Evolutionary conservation across 1,140 invertebrate genomes (phyloP).

Genomic region (Lepeophtheirus salmonis): DNA sequence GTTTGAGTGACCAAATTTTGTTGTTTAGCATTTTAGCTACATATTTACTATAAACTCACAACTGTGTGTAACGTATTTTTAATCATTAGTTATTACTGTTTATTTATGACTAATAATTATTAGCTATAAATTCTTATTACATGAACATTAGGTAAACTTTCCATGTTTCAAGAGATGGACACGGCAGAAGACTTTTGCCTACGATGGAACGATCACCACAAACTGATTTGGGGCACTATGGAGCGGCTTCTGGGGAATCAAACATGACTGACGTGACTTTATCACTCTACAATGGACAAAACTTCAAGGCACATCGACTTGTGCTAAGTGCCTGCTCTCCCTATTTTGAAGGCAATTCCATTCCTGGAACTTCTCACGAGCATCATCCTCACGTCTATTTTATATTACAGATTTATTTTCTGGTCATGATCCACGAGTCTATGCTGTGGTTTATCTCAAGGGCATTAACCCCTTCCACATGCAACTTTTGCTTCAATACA

Average conservation of each 20-base stretch:
- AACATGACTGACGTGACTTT: constrained; percentile 13
- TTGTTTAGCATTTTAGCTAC: too few species aligned
- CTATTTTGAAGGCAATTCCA: constrained; percentile 44
- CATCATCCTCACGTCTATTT: constrained; percentile 39
- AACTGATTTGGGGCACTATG: constrained; percentile 39
- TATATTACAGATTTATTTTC: too few species aligned
- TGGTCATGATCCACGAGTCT: too few species aligned
- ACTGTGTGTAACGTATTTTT: too few species aligned
- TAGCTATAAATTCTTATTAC: too few species aligned
- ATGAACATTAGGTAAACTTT: too few species aligned
- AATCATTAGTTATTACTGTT: too few species aligned
- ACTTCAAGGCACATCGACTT: constrained; percentile 45
- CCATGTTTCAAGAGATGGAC: too few species aligned
- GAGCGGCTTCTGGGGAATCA: neutral
- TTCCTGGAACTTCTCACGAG: constrained; percentile 29
- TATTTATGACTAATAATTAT: too few species aligned
- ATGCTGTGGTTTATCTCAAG: constrained; percentile 41
- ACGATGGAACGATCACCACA: constrained; percentile 45
- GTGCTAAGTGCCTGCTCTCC: constrained; percentile 49
- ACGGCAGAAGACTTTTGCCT: constrained; percentile 39
- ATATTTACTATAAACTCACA: too few species aligned
- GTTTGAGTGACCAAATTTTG: too few species aligned
- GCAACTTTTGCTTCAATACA: constrained; percentile 39
- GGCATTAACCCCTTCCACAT: constrained; percentile 40
- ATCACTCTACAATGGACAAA: constrained; percentile 19